A percentile compares a stretch with the other conserved stretches of the same genome.
These are phyloP conservation scores for Pegoplata infirma DNA, from an alignment of 2,888 invertebrate genomes.

Conservation along the genomic window DNA sequence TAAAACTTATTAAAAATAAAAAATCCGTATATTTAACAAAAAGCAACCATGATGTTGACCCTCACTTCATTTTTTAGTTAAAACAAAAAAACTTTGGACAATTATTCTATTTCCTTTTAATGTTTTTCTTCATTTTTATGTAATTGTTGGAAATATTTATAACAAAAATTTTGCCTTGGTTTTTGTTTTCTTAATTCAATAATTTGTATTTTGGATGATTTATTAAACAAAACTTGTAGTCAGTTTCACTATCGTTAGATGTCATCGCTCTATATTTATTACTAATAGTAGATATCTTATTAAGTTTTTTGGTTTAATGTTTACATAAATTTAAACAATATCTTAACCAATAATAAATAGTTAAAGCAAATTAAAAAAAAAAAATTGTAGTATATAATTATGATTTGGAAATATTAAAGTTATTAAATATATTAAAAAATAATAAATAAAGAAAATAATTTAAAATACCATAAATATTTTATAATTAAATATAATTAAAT, in stretches of 20 bases:
- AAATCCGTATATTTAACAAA: no score
- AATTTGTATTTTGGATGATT: constrained; percentile 4
- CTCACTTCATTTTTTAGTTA: not conserved
- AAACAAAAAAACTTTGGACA: not conserved
- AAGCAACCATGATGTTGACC: not conserved
- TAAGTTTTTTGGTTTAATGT: not conserved
- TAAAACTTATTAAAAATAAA: no score
- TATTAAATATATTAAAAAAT: not conserved
- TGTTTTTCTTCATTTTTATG: not conserved
- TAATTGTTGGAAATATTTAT: not conserved
- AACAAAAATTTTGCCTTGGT: not conserved
- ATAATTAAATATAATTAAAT: not conserved
- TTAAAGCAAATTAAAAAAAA: no score
- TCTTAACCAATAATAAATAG: no score
- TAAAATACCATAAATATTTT: not conserved
- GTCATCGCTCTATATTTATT: constrained; percentile 38
- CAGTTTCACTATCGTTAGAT: constrained; percentile 35
- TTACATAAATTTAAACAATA: not conserved
- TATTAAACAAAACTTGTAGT: constrained; percentile 14
- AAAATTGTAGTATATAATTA: not conserved
- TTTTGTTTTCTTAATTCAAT: not conserved
- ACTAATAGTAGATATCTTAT: constrained; percentile 5
- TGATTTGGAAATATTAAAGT: not conserved
- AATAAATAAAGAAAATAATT: not conserved
- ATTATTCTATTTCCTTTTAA: not conserved